Evolutionary conservation across 2,797 vertebrate species (phyloP).

Genomic region (Gadopsis bispinosus): DNA sequence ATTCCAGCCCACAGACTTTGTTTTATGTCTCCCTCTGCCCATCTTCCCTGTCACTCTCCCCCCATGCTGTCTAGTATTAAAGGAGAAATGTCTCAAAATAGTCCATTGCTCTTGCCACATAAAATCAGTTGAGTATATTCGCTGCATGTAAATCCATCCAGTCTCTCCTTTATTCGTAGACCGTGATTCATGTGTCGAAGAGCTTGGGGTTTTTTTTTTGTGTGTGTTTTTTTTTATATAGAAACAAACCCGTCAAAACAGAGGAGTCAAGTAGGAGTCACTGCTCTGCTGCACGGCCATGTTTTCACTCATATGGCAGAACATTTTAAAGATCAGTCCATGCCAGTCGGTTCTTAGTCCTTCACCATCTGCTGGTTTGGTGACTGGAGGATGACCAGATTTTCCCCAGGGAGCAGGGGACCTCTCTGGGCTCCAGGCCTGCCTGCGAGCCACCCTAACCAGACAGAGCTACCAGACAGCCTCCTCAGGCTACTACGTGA

Average conservation of each 20-base stretch:
- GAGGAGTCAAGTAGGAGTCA: conserved; percentile 76
- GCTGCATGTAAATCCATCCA: conserved; percentile 48
- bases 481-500: conserved; percentile 49
- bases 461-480: conserved; percentile 68
- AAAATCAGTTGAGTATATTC: conserved; percentile 38
- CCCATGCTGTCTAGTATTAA: conserved; percentile 31
- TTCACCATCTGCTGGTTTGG: conserved; percentile 66
- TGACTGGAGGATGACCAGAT: conserved; percentile 50
- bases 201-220: conserved; percentile 1
- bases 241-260: conserved; percentile 29
- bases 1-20: conserved; percentile 44
- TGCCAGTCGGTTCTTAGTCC: conserved; percentile 46
- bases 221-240: not conserved
- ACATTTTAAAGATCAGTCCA: conserved; percentile 26
- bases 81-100: conserved; percentile 43
- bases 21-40: conserved; percentile 46
- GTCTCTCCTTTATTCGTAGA: conserved; percentile 16
- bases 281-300: conserved; percentile 15
- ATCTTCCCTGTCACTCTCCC: conserved; percentile 33
- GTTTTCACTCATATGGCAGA: conserved; percentile 54
- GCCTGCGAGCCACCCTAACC: conserved; percentile 57
- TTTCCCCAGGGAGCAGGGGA: conserved; percentile 53
- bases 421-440: conserved; percentile 54
- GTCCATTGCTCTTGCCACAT: conserved; percentile 36
- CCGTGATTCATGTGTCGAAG: conserved; percentile 41